A percentile compares a stretch with the other conserved stretches of the same genome.
These are phyloP conservation scores for Drosophila kokeensis DNA, from an alignment of 2,888 invertebrate species.

Conservation along the genomic window DNA sequence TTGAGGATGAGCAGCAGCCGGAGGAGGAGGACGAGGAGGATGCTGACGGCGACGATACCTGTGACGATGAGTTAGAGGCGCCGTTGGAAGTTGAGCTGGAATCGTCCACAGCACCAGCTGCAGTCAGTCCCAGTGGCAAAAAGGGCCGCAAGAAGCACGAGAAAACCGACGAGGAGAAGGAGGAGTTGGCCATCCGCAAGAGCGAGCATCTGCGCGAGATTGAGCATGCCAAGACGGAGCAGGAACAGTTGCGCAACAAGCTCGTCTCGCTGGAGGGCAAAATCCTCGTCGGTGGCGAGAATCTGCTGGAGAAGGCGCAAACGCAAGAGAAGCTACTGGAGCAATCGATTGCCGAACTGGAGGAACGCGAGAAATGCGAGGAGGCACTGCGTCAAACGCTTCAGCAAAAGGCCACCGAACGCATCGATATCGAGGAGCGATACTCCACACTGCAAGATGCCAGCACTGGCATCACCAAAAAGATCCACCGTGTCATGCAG, in stretches of 20 bases:
- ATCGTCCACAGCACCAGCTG: constrained; percentile 85
- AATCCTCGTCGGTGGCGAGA: constrained; percentile 98
- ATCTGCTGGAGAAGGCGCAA: constrained; percentile 98
- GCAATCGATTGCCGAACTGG: constrained; percentile 93
- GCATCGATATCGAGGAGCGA: constrained; percentile 96
- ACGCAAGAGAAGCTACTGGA: constrained; percentile 95
- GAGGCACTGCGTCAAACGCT: constrained; percentile 92
- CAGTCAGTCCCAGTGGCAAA: constrained; percentile 82
- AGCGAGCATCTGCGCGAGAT: constrained; percentile 90
- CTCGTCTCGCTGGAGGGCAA: constrained; percentile 96
- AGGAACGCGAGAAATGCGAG: constrained; percentile 91
- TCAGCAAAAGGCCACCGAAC: constrained; percentile 96
- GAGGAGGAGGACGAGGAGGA: constrained; percentile 59
- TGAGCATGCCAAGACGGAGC: constrained; percentile 91
- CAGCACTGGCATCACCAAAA: constrained; percentile 95
- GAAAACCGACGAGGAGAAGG: constrained; percentile 87
- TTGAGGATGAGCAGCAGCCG: constrained; percentile 84
- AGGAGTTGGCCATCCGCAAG: constrained; percentile 88
- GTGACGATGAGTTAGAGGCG: constrained; percentile 77
- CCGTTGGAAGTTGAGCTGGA: constrained; percentile 85
- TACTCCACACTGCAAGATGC: constrained; percentile 98
- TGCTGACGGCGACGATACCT: constrained; percentile 80
- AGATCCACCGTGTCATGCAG: constrained; percentile 94
- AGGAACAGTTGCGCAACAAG: constrained; percentile 93
- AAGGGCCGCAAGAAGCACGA: constrained; percentile 86